phyloP scores from a whole-genome alignment of 2,113 vertebrate genomes.

The Okapia johnstoni region DNA sequence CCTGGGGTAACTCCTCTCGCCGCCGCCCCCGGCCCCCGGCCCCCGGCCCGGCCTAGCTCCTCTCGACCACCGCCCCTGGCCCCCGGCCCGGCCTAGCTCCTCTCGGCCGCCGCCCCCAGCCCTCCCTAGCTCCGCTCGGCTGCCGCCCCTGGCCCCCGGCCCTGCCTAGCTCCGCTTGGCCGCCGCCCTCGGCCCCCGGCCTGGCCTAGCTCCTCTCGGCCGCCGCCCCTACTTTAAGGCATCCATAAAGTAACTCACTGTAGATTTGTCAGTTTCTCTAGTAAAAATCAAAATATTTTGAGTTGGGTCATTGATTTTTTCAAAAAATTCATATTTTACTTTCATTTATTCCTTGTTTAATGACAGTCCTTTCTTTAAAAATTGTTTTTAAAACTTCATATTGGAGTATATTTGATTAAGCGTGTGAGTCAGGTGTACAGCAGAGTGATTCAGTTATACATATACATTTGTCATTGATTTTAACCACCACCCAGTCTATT shows the following conservation, averaged over 20 bases:
- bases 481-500: neutral
- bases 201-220: too few species aligned
- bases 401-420: neutral
- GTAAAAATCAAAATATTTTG: constrained; percentile 25
- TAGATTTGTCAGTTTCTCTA: neutral
- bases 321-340: neutral
- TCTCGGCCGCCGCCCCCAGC: too few species aligned
- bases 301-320: neutral
- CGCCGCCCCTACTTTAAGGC: neutral
- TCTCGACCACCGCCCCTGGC: too few species aligned
- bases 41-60: too few species aligned
- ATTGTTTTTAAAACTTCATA: neutral
- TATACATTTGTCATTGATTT: neutral
- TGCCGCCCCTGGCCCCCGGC: too few species aligned
- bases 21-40: too few species aligned
- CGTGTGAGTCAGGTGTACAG: neutral
- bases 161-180: too few species aligned
- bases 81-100: too few species aligned
- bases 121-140: too few species aligned
- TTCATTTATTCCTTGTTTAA: neutral
- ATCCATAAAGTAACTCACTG: neutral
- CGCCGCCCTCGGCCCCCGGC: too few species aligned
- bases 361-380: neutral
- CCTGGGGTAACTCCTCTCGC: too few species aligned
- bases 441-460: neutral